Base-by-base conservation (phyloP, 2,113 vertebrate genomes). In the Cnemophilus loriae region DNA sequence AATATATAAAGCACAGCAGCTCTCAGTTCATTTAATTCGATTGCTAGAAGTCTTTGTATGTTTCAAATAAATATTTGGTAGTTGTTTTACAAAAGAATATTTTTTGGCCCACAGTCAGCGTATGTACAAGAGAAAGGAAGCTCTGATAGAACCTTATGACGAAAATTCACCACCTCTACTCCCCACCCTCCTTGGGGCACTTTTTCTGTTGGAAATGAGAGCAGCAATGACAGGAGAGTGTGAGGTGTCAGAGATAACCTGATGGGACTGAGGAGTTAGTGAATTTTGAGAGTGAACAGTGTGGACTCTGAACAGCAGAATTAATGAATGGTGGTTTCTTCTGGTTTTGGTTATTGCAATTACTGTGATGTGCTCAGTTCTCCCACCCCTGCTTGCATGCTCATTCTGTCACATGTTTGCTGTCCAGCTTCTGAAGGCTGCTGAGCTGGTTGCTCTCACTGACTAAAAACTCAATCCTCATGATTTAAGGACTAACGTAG, bases 41-140 rank as follows among this genome's bases (percentile, higher is more conserved):
- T 91, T 89, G 75, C 90, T 95, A 53, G 79, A 81, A 96, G 92
- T 90, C 82, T 96, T 92, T 95, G 63, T 97, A 67, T 94, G 57
- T 89, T 82, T 63, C 81, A 94, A 95, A 81, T 94, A 96, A 97
- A 95, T 93, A 68, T 96, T 97, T 96, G 92, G 92, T 92, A 81
- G 32, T 57, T 86, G 49, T 76, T 84, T 84, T 75, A 74, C 17
- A 50, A 56, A 89, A 85, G 30, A 90, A 52, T 92, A 68, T 88
- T 91, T 91, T 85, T 96, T 96, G 75, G 82, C 75, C 44, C 9
- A 1, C 23, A 49, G 61, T 85, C 82, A 73, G 76, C 41, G 24
- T 79, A 12, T 0, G 10, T 82, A 15, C 24, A 74, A 80, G 89
- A 81, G 53, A 74, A 94, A 73, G 65, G 42, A 79, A 85, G 78